phyloP scores from a whole-genome alignment of 2,113 vertebrate species.

The Paradoxurus hermaphroditus region DNA sequence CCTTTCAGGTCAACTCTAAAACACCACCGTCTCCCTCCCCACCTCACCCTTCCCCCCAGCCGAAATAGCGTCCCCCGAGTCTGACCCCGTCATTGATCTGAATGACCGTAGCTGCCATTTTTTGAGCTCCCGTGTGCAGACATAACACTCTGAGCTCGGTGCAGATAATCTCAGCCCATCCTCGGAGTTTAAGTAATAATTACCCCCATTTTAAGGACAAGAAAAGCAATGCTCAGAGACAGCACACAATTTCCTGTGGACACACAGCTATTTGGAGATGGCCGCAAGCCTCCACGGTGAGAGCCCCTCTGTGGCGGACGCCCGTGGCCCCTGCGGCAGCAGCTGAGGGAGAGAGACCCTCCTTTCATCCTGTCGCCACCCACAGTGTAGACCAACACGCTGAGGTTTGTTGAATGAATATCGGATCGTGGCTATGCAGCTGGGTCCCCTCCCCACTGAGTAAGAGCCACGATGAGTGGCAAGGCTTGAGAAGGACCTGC shows the following conservation, averaged over 20 bases:
- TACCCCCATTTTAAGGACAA: not conserved
- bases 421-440: rapidly evolving
- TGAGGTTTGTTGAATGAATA: not conserved
- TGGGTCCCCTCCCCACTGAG: not conserved
- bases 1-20: not conserved
- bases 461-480: rapidly evolving
- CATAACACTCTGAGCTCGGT: rapidly evolving
- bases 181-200: not conserved
- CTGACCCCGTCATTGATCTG: not conserved
- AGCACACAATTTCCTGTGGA: not conserved
- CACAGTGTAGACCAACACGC: rapidly evolving
- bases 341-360: rapidly evolving
- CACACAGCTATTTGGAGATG: not conserved
- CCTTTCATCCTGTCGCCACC: rapidly evolving
- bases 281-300: rapidly evolving
- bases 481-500: rapidly evolving
- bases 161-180: rapidly evolving
- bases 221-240: not conserved
- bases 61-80: not conserved
- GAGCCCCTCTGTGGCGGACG: not conserved
- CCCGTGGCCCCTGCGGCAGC: rapidly evolving
- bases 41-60: not conserved
- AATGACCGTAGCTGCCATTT: not conserved
- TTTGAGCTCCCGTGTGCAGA: rapidly evolving
- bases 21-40: too few species aligned